Evolutionary conservation across 2,797 vertebrate species (phyloP).

Genomic region (Steatocranus sp.): DNA sequence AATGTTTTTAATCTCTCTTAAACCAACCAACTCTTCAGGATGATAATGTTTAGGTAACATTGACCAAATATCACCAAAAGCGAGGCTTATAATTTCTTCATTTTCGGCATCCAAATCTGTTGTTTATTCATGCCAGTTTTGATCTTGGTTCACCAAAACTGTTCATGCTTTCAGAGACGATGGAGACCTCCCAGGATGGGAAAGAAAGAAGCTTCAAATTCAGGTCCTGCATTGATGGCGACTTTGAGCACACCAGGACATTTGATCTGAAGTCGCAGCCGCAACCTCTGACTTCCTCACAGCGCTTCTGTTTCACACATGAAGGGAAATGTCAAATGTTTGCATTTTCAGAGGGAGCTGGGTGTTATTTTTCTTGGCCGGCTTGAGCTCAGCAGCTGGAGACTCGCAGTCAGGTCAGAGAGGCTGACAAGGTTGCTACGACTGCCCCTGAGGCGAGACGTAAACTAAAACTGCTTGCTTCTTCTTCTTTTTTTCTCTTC

Average conservation of each 20-base stretch:
- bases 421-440: not conserved
- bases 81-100: not conserved
- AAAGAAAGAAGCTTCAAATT: slow-evolving; percentile 35
- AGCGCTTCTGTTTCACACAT: not conserved
- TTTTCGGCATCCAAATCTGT: not conserved
- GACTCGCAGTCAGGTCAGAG: not conserved
- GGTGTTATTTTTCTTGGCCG: not conserved
- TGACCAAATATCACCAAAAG: not conserved
- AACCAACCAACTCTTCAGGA: not conserved
- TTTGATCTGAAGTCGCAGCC: slow-evolving; percentile 33
- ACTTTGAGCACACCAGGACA: slow-evolving; percentile 33
- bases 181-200: slow-evolving; percentile 2
- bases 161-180: not conserved
- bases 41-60: not conserved
- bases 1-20: not conserved
- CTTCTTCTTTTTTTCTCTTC: not conserved
- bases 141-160: not conserved
- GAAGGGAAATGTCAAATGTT: not conserved
- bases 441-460: not conserved
- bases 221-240: slow-evolving; percentile 26
- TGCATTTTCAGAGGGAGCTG: not conserved
- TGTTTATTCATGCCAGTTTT: not conserved
- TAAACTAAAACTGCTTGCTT: not conserved
- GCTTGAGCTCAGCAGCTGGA: not conserved
- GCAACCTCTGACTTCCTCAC: not conserved